These are phyloP conservation scores for Muricea muricata DNA, from an alignment of 92 coral and sea anemone genomes.

Conservation along the genomic window DNA sequence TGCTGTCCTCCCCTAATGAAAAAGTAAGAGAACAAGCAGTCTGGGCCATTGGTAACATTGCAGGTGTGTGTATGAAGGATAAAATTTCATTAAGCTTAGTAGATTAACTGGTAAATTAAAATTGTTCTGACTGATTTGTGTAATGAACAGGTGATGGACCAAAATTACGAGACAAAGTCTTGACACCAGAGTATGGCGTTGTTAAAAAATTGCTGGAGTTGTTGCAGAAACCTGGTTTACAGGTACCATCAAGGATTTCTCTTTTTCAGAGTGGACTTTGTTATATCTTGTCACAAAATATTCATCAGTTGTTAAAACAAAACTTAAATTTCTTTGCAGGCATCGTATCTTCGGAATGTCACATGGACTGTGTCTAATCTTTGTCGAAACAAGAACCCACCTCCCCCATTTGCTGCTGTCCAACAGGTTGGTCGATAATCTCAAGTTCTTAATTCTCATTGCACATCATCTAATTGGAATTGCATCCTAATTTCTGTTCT, in stretches of 20 bases:
- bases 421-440: slow-evolving; percentile 58
- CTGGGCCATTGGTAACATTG: slow-evolving; percentile 98
- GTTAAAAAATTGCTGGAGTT: slow-evolving; percentile 77
- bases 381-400: slow-evolving; percentile 97
- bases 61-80: slow-evolving; percentile 60
- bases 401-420: slow-evolving; percentile 84
- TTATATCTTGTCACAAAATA: not conserved
- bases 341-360: slow-evolving; percentile 82
- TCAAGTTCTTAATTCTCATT: too few relatives aligned
- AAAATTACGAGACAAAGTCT: slow-evolving; percentile 77
- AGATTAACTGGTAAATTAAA: not conserved
- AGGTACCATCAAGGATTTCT: slow-evolving; percentile 28
- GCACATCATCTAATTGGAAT: too few relatives aligned
- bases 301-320: not conserved
- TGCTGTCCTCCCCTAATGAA: slow-evolving; percentile 75
- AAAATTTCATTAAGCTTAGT: not conserved
- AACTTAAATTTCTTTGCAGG: slow-evolving; percentile 49
- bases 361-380: slow-evolving; percentile 97
- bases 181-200: slow-evolving; percentile 70
- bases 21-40: slow-evolving; percentile 96
- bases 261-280: not conserved
- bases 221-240: slow-evolving; percentile 32
- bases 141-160: slow-evolving; percentile 87
- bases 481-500: not conserved
- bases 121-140: not conserved